These are phyloP conservation scores for Motacilla tschutschensis DNA, from an alignment of 2,113 vertebrate genomes.

Conservation along the genomic window DNA sequence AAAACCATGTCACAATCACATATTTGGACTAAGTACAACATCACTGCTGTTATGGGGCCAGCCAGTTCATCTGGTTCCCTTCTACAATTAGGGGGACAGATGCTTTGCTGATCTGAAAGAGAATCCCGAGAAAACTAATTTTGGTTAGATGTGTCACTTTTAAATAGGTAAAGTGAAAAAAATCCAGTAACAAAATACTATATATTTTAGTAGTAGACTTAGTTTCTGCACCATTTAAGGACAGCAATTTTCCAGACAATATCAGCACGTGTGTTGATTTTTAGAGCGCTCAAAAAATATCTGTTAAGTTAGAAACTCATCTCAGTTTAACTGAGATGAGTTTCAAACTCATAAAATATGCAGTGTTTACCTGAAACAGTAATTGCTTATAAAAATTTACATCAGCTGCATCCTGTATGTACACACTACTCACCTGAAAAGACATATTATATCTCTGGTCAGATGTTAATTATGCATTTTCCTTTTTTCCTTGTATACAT, in stretches of 20 bases:
- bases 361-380: conserved; percentile 20
- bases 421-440: background rate
- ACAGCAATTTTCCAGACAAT: background rate
- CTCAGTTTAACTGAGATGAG: background rate
- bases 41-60: background rate
- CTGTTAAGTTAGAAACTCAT: background rate
- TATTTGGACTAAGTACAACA: background rate
- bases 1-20: background rate
- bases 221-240: background rate
- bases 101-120: background rate
- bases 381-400: background rate
- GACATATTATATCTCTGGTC: background rate
- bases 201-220: background rate
- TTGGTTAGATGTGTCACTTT: background rate
- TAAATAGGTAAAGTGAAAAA: background rate
- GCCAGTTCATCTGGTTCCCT: background rate
- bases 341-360: conserved; percentile 25
- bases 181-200: background rate
- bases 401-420: background rate
- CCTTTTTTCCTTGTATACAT: background rate
- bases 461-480: background rate
- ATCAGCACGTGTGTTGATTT: background rate
- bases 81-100: rapidly evolving
- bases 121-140: background rate
- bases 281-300: background rate